Conservation (phyloP, 2,113 vertebrate species). For the Bucco capensis region DNA sequence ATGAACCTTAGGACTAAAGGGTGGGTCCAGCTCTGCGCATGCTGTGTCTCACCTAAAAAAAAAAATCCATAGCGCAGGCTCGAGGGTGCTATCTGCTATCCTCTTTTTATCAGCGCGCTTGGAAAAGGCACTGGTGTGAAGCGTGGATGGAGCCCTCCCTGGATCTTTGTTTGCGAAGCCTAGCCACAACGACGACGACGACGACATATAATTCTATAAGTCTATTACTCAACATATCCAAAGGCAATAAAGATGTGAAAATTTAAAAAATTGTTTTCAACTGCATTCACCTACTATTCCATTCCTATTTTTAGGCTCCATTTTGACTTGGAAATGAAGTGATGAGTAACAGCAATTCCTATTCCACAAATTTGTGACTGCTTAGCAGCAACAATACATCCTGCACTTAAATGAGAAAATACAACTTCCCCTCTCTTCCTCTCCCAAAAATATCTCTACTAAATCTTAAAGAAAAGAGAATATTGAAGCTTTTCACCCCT, state of each 20-base stretch:
- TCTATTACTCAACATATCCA: background rate
- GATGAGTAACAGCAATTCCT: slow-evolving; percentile 21
- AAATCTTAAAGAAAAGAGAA: background rate
- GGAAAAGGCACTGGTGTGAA: no score
- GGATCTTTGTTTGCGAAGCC: no score
- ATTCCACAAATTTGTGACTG: slow-evolving; percentile 1
- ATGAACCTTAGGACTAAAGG: no score
- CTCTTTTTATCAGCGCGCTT: no score
- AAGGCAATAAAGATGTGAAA: background rate
- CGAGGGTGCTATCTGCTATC: no score
- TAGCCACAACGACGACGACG: no score
- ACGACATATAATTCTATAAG: background rate
- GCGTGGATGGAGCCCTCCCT: no score
- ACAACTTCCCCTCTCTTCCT: background rate
- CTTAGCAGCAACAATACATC: background rate
- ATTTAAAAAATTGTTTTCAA: background rate
- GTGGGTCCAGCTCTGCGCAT: no score
- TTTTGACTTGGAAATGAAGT: background rate
- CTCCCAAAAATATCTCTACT: background rate
- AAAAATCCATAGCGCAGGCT: no score
- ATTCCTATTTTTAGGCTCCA: slow-evolving; percentile 15
- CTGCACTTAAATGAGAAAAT: background rate
- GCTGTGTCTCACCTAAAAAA: no score
- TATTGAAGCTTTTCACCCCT: background rate
- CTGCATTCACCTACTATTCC: background rate